phyloP scores from a whole-genome alignment of 2,797 vertebrate genomes.

The Bradypodion ventrale region DNA sequence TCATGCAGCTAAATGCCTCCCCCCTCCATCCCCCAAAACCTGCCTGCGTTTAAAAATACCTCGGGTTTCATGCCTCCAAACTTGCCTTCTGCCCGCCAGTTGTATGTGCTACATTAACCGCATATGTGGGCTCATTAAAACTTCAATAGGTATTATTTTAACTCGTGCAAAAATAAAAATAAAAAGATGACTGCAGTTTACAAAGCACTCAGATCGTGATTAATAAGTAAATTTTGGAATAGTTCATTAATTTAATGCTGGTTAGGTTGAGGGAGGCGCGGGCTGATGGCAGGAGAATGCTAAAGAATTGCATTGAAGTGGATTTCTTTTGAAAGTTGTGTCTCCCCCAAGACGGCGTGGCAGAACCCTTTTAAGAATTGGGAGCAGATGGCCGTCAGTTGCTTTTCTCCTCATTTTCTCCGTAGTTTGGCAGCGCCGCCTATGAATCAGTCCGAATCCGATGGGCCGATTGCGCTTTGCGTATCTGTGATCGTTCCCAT shows the following conservation, averaged over 20 bases:
- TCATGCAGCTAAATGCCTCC: background rate
- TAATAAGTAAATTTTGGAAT: conserved; percentile 60
- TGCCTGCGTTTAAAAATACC: background rate
- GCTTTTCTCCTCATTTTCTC: background rate
- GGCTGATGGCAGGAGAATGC: background rate
- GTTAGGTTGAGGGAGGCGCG: conserved; percentile 45
- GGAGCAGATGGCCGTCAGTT: background rate
- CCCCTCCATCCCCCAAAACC: no score
- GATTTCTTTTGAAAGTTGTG: conserved; percentile 1
- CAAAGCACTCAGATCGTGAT: conserved; percentile 51
- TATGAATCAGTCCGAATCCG: background rate
- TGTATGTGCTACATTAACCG: background rate
- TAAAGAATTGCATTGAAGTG: background rate
- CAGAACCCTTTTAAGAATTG: background rate
- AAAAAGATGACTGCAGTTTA: background rate
- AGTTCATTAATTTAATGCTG: conserved; percentile 63
- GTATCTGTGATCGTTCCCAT: background rate
- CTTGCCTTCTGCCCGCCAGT: background rate
- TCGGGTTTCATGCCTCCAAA: background rate
- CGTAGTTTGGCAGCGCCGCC: background rate
- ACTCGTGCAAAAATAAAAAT: background rate
- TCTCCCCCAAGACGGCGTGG: background rate
- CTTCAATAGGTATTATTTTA: conserved; percentile 6
- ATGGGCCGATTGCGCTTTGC: background rate
- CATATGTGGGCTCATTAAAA: background rate